Evolutionary conservation across 2,797 vertebrate genomes (phyloP).

Genomic region (Chloroceryle inda): DNA sequence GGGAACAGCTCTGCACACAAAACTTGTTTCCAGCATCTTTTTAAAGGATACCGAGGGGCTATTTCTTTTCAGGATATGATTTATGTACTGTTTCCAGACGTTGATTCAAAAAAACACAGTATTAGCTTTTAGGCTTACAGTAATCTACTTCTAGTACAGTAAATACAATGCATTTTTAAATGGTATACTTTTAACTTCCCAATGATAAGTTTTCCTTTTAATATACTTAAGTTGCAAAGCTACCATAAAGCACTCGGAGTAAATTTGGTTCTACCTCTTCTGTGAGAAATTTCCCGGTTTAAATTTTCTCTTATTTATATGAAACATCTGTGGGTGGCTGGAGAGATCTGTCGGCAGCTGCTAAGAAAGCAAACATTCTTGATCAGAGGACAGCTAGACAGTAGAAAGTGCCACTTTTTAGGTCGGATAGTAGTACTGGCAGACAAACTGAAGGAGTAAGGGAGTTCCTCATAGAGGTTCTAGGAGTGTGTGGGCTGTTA

Average conservation of each 20-base stretch:
- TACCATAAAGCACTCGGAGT: background rate
- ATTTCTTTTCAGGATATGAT: background rate
- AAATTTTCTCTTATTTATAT: background rate
- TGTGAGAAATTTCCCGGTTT: background rate
- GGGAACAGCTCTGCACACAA: fast-evolving
- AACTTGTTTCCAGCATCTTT: background rate
- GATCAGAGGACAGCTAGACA: background rate
- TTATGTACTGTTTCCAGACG: background rate
- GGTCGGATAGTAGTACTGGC: background rate
- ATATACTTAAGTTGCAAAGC: background rate
- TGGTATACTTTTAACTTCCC: background rate
- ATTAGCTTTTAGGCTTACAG: background rate
- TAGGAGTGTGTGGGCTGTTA: background rate
- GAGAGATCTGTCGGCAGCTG: background rate
- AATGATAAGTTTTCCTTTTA: background rate
- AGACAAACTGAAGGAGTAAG: background rate
- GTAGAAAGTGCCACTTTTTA: background rate
- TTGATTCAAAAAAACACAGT: background rate
- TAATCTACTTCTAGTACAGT: background rate
- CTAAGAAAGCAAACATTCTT: background rate
- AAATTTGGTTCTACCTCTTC: background rate
- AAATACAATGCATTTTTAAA: background rate
- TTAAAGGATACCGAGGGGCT: background rate
- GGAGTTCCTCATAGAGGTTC: background rate
- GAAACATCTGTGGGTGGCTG: background rate